Evolutionary conservation across 1,140 invertebrate species (phyloP), one percentile per base, ranked within the genome.

Genomic region (Heliconius hewitsoni): DNA sequence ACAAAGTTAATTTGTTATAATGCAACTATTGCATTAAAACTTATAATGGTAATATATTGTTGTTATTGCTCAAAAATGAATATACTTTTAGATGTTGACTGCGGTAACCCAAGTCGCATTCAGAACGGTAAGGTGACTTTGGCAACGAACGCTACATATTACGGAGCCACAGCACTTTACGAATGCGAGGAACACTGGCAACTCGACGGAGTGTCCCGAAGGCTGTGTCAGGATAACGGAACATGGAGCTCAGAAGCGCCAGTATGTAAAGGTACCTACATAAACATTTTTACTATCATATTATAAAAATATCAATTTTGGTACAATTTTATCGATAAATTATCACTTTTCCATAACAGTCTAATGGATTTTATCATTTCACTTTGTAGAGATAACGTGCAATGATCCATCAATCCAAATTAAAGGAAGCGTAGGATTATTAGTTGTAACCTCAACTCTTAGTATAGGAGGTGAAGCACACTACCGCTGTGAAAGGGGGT

Each of bases 221-320:
- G 98, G 85, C 89, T 97, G 52, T 99, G 98, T 89, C 96, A 98
- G 18, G 98, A 98, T 89, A 98, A 99, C 91, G 97, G 97, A 19
- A 97, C 97, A 0, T 98, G 98, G 97, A 98, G 97, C 80, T 97
- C 97, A 9, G 96, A 96, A 71, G 93, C 96, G 9, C 98, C 98
- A 0, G 90, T 94, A 9, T 99, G 98, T 90, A 96, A 95, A 95
- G 96, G 97, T 97, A 95, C 30, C 30, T 30, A 30, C 73, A 37
- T 23, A 19, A 60, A 39, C 23, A 74, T 34, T 4, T 42, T 73
- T 37, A 23, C 18, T 42, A 23, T 39, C 3, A 46, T 55, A 74
- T 60, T 60, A 11, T 60, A n/a, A n/a, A 3, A 60, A 60, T 60
- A 52, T 52, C 1, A 0, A 19, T 52, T 52, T 6, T 1, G 16